Evolutionary conservation across 2,113 vertebrate species (phyloP).

Genomic region (Phocoena sinus): DNA sequence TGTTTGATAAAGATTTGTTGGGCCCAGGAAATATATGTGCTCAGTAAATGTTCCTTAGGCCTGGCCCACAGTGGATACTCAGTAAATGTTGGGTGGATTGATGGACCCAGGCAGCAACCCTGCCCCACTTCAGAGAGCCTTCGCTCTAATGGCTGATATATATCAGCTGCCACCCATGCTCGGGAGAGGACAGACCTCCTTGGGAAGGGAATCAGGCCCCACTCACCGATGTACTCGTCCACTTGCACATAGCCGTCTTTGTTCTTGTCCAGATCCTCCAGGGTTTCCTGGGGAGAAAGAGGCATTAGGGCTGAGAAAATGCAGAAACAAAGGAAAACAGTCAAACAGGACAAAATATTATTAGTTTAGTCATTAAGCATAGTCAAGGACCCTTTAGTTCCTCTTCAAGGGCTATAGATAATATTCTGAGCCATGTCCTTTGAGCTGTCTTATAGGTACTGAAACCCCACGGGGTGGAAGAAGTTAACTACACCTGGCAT

Average conservation of each 20-base stretch:
- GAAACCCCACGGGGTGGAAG: not conserved
- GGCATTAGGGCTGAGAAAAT: not conserved
- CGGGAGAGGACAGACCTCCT: fast-evolving
- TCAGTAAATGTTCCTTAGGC: not conserved
- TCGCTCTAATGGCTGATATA: fast-evolving
- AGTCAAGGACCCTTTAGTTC: not conserved
- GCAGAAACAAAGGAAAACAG: not conserved
- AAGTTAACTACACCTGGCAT: not conserved
- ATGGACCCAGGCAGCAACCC: not conserved
- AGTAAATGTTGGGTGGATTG: not conserved
- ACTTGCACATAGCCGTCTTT: slow-evolving; percentile 87
- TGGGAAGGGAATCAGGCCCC: fast-evolving
- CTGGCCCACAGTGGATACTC: not conserved
- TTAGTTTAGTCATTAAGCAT: not conserved
- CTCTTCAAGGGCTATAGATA: not conserved
- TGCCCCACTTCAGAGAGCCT: fast-evolving
- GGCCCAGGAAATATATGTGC: not conserved
- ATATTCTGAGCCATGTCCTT: not conserved
- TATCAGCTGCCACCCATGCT: too few relatives aligned
- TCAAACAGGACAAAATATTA: not conserved
- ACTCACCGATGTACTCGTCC: slow-evolving; percentile 89
- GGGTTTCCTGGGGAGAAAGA: slow-evolving; percentile 82
- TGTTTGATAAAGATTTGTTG: not conserved
- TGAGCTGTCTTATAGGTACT: not conserved
- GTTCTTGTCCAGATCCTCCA: slow-evolving; percentile 92